Evolutionary conservation across 1,140 invertebrate species (phyloP).

Genomic region (Heliconius himera): DNA sequence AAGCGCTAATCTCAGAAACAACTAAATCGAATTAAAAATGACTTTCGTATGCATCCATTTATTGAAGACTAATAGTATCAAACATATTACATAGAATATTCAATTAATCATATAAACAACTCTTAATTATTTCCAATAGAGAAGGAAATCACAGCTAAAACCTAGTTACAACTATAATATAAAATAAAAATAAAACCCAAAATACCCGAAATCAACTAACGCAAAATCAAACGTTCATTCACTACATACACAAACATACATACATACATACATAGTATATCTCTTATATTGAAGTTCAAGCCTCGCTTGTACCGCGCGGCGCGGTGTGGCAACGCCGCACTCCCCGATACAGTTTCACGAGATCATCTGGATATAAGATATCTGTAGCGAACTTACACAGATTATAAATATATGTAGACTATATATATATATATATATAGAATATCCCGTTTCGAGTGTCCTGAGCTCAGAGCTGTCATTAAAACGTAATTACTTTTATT

Average conservation of each 20-base stretch:
- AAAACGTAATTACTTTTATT: background rate
- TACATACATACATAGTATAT: background rate
- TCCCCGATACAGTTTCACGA: conserved; percentile 49
- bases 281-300: conserved; percentile 1
- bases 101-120: too few species aligned
- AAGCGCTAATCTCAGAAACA: too few species aligned
- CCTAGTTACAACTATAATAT: background rate
- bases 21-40: too few species aligned
- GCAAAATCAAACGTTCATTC: background rate
- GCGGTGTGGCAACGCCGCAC: conserved; percentile 50
- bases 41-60: too few species aligned
- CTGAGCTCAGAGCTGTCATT: background rate
- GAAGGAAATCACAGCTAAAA: too few species aligned
- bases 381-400: conserved; percentile 15
- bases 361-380: conserved; percentile 51
- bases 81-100: too few species aligned
- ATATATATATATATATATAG: conserved; percentile 2
- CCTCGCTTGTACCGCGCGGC: conserved; percentile 21
- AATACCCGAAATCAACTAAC: background rate
- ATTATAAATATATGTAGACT: background rate
- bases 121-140: too few species aligned
- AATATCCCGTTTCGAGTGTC: background rate
- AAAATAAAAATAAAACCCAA: background rate
- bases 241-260: conserved; percentile 5
- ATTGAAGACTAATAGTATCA: too few species aligned